A percentile compares a stretch with the other conserved stretches of the same genome.
Evolutionary conservation across 2,797 vertebrate species (phyloP).

Genomic region (Pogoniulus pusillus): DNA sequence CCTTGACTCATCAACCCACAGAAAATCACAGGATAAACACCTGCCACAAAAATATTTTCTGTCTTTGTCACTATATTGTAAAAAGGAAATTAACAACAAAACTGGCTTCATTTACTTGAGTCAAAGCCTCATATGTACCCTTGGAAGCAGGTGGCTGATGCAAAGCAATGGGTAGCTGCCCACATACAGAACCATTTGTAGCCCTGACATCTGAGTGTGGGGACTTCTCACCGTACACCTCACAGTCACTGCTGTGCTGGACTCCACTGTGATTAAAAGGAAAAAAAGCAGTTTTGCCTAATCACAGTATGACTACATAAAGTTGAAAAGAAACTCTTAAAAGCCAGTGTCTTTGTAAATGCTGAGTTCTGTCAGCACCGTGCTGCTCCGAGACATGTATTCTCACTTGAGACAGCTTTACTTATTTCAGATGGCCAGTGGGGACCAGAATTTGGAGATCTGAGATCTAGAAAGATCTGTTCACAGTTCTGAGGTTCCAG

Average conservation of each 20-base stretch:
- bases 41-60: conserved; percentile 48
- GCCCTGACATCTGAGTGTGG: fast-evolving
- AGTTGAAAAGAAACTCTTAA: neutral
- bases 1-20: conserved; percentile 4
- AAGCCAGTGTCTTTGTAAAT: neutral
- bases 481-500: neutral
- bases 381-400: neutral
- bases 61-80: conserved; percentile 27
- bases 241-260: neutral
- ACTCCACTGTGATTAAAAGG: fast-evolving
- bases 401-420: neutral
- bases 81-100: conserved; percentile 36
- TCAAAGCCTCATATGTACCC: conserved; percentile 13
- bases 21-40: conserved; percentile 56
- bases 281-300: neutral
- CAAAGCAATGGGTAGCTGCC: neutral
- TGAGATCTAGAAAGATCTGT: neutral
- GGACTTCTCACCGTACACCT: fast-evolving
- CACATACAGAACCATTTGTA: neutral
- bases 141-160: neutral
- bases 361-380: neutral
- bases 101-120: neutral
- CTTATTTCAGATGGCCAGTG: neutral
- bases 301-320: neutral
- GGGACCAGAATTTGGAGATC: neutral